Evolutionary conservation across 2,113 vertebrate species (phyloP), one percentile per base, ranked within the genome.

Genomic region (Catagonus wagneri): DNA sequence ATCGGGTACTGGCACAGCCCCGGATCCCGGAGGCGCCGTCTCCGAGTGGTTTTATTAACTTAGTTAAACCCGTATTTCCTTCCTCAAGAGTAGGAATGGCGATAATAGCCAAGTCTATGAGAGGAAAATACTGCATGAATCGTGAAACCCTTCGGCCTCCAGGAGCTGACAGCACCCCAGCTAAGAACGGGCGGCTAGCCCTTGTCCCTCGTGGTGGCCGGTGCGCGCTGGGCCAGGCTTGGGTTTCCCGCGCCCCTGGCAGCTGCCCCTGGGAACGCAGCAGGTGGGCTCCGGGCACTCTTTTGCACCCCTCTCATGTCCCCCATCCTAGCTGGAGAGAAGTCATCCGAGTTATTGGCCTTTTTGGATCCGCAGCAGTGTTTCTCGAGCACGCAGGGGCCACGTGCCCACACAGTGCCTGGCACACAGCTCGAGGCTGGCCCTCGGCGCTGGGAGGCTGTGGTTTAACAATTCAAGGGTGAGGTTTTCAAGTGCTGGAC

Each of bases 161-260:
- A 0, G 78, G 7, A 78, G 17, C 63, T 7, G n/a, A 66, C 0
- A 0, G 58, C 13, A 0, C 6, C 0, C 6, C 0, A 3, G 6
- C 34, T 12, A 2, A 68, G 80, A 11, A 22, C 0, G 44, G 6
- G 50, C 22, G 0, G 1, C 1, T 4, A 66, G 17, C 32, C 16
- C 0, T n/a, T 20, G 20, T 25, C 10, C 12, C 27, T 78, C 14
- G 3, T 7, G 0, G 3, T 20, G 34, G 32, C 1, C 1, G 36
- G 58, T 3, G 0, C 32, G 0, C 1, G 0, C 0, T 3, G n/a
- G 80, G 66, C 23, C 39, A 3, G 39, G 5, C 10, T 10, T 0
- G 52, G 39, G 60, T 22, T 27, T 39, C 1, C 4, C 4, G 29
- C 6, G 27, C 32, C 87, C 29, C 8, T 2, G 12, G 44, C 34